These are phyloP conservation scores for Anolis sagrei DNA, from an alignment of 2,113 vertebrate species.

Conservation along the genomic window DNA sequence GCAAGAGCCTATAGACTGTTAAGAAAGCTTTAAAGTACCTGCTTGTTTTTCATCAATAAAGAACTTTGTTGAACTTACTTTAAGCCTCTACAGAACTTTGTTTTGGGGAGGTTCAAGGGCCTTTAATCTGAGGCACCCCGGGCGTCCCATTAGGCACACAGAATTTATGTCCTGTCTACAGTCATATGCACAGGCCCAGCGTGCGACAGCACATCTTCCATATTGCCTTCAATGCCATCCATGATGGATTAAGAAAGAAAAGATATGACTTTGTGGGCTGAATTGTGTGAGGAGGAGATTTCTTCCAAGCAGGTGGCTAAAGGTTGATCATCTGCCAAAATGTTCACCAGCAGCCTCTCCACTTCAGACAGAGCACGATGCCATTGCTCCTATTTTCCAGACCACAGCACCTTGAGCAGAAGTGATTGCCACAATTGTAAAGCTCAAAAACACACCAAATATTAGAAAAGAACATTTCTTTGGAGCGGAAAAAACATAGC, in stretches of 20 bases:
- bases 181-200: no score
- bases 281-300: slow-evolving; percentile 11
- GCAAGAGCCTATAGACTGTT: no score
- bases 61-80: no score
- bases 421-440: slow-evolving; percentile 43
- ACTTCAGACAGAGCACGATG: slow-evolving; percentile 33
- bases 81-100: no score
- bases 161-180: no score
- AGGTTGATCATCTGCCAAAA: slow-evolving; percentile 54
- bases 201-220: no score
- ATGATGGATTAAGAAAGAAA: slow-evolving; percentile 23
- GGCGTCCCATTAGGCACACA: no score
- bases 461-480: slow-evolving; percentile 10
- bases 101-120: no score
- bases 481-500: not conserved
- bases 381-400: slow-evolving; percentile 53
- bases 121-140: no score
- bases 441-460: slow-evolving; percentile 14
- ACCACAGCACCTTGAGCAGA: slow-evolving; percentile 40
- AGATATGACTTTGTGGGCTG: not conserved
- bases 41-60: no score
- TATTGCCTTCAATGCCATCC: slow-evolving; percentile 42
- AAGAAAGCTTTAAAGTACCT: no score
- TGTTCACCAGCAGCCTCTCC: slow-evolving; percentile 36
- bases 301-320: slow-evolving; percentile 49